Conservation (phyloP, 2,113 vertebrate genomes). For the Sphyrna mokarran region DNA sequence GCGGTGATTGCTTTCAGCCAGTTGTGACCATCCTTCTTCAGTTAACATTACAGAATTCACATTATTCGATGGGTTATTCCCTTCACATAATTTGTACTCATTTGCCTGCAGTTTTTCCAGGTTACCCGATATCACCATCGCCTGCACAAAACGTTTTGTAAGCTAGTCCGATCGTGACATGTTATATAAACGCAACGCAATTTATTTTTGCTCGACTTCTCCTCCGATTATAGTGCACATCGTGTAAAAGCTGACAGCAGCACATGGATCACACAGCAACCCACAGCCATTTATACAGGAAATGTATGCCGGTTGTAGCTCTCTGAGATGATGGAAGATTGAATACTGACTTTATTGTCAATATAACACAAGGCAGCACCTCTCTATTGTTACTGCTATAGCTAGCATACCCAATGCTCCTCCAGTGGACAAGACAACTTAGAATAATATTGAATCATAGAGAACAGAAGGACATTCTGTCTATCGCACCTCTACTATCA, state of each 20-base stretch:
- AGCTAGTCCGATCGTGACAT: not conserved
- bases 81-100: not conserved
- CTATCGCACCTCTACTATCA: not conserved
- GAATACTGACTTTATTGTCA: conserved; percentile 6
- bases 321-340: not conserved
- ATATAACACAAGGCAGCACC: not conserved
- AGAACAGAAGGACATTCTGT: not conserved
- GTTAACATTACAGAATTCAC: not conserved
- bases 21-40: not conserved
- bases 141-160: not conserved
- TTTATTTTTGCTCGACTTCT: not conserved
- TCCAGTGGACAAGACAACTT: not conserved
- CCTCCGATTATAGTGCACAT: not conserved
- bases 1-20: not conserved
- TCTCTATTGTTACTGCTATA: not conserved
- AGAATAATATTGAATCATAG: not conserved
- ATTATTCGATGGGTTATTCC: not conserved
- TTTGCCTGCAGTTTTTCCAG: not conserved
- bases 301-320: not conserved
- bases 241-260: not conserved
- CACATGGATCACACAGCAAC: not conserved
- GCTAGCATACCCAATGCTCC: not conserved
- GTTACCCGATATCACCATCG: not conserved
- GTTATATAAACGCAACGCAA: not conserved
- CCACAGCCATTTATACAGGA: not conserved